Percentiles rank a stretch among this genome's conserved stretches.
Evolutionary conservation across 2,113 vertebrate species (phyloP).

Genomic region (Aldabrachelys gigantea): DNA sequence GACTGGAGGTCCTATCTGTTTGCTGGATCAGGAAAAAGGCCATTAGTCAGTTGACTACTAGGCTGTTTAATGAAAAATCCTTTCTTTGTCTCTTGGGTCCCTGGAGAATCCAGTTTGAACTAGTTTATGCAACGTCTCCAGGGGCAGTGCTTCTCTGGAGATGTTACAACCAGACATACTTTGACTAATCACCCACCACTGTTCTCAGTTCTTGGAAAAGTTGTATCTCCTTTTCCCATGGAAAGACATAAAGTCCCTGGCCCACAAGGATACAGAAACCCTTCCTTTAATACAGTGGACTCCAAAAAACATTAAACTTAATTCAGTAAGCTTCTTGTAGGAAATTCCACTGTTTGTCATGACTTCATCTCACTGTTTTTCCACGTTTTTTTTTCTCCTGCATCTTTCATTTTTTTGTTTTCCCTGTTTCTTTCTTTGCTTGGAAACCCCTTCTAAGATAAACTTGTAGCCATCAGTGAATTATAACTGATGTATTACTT

Average conservation of each 20-base stretch:
- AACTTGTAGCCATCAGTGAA: background rate
- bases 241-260: background rate
- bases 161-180: background rate
- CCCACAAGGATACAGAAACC: background rate
- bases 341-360: background rate
- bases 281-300: background rate
- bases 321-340: background rate
- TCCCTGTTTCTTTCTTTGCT: background rate
- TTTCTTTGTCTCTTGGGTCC: background rate
- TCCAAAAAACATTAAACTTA: background rate
- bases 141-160: background rate
- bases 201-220: background rate
- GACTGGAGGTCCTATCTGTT: background rate
- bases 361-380: background rate
- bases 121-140: background rate
- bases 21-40: background rate
- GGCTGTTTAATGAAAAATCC: background rate
- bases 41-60: background rate
- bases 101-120: background rate
- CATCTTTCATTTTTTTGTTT: background rate
- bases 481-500: conserved; percentile 32
- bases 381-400: background rate
- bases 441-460: background rate
- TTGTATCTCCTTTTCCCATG: background rate
- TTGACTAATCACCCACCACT: background rate